Evolutionary conservation across 2,797 vertebrate genomes (phyloP), one percentile per base, ranked within the genome.

Genomic region (Macropus fuliginosus): DNA sequence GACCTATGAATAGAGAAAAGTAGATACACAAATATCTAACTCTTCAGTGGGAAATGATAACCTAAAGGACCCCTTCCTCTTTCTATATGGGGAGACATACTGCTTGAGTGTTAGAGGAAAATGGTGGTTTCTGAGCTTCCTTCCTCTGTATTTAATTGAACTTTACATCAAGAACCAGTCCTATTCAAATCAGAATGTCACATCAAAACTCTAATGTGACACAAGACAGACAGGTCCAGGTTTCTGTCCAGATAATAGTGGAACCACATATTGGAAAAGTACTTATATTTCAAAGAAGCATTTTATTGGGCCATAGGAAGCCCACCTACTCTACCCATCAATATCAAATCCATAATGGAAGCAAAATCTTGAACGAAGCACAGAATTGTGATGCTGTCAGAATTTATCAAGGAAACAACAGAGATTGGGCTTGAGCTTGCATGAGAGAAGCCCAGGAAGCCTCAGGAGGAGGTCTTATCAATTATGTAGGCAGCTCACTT

Each of bases 301-400:
- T 94, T 96, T 96, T 56, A 92, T 96, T 96, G 94, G 62, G 96
- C 95, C 90, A 55, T 56, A 62, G 95, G 96, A 97, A 96, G 91
- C 90, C 93, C 96, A 97, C 56, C 92, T 96, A 92, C 93, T 97
- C 93, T 57, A 93, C 92, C 93, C 90, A 97, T 97, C 94, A 97
- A 94, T 94, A 96, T 96, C 34, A 95, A 96, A 95, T 97, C 89
- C 81, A 90, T 97, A 93, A 46, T 46, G n/a, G n/a, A 40, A 81
- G 2, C 12, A 8, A 81, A 81, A 6, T 40, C 3, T 21, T 91
- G 95, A 95, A 94, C 91, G 92, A 56, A 96, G 90, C 92, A 91
- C n/a, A 96, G 81, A 92, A 21, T 62, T 94, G 95, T 93, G 56
- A 57, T 92, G 93, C 94, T 97, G 97, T 97, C 95, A 94, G 66